Evolutionary conservation across 2,888 invertebrate genomes (phyloP), one percentile per base, ranked within the genome.

Genomic region (Troides aeacus): DNA sequence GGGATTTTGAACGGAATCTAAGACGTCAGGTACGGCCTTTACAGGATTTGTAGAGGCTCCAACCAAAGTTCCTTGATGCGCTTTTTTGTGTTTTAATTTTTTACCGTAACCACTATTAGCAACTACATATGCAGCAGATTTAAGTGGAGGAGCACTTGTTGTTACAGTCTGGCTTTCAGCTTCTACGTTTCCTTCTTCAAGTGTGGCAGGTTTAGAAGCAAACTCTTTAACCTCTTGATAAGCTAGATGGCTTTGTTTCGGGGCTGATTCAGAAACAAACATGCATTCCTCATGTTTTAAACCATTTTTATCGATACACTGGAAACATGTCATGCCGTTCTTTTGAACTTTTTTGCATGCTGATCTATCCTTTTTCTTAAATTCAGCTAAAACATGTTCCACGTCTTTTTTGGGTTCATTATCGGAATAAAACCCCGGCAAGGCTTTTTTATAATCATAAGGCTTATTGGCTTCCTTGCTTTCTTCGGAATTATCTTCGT

Each of bases 281-380:
- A 96, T 96, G 80, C 96, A 96, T 83, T 96, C 96, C 84, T 96
- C 96, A 78, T 96, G 94, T 82, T 95, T 95, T 64, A 95, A 89
- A 1, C 96, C 96, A 64, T 94, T 93, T 74, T 94, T 93, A 77
- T 96, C 95, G 5, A 94, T 86, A 81, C 96, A 96, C 75, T 95
- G 93, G 81, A 94, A 96, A 80, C 96, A 96, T 0, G 96, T 96
- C 95, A 96, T 95, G 58, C 95, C 95, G 75, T 95, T 95, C 78
- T 95, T 95, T 72, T 94, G 93, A 0, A 95, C 93, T 82, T 95
- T 95, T 78, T 95, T 95, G 81, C 96, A 96, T 12, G 94, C 90
- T 39, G 95, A 94, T 75, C 96, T 92, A 78, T 96, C 96, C 82
- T 95, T 95, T 78, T 94, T 94, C 72, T 94, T 94, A 77, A 96